These are phyloP conservation scores for Andrena dorsata DNA, from an alignment of 2,888 invertebrate species.

Conservation along the genomic window DNA sequence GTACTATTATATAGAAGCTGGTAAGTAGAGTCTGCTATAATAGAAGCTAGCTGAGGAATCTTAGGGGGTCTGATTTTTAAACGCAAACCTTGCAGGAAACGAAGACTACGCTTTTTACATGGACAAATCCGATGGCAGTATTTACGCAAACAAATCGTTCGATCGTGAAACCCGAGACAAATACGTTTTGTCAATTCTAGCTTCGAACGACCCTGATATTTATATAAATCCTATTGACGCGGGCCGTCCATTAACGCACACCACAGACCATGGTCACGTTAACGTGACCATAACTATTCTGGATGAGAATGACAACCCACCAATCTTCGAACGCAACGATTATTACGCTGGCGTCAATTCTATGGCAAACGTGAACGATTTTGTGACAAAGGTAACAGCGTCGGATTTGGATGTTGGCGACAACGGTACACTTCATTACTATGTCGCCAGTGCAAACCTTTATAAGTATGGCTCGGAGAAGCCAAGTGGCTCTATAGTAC, in stretches of 20 bases:
- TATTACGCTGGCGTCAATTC: slow-evolving; percentile 92
- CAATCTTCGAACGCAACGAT: slow-evolving; percentile 88
- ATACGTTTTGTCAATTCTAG: slow-evolving; percentile 92
- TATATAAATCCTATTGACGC: slow-evolving; percentile 86
- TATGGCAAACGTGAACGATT: slow-evolving; percentile 91
- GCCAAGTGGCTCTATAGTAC: slow-evolving; percentile 94
- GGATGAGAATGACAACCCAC: slow-evolving; percentile 95
- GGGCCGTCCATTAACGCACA: slow-evolving; percentile 69
- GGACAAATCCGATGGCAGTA: slow-evolving; percentile 92
- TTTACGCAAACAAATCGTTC: slow-evolving; percentile 92
- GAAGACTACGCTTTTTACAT: slow-evolving; percentile 91
- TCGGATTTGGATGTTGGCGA: slow-evolving; percentile 93
- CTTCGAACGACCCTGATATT: slow-evolving; percentile 93
- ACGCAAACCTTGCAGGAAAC: slow-evolving; percentile 87
- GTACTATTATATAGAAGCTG: slow-evolving; percentile 92
- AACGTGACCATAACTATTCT: slow-evolving; percentile 90
- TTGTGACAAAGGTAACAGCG: slow-evolving; percentile 91
- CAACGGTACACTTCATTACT: slow-evolving; percentile 93
- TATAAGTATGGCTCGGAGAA: slow-evolving; percentile 92
- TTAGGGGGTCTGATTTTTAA: background rate
- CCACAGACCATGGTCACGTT: slow-evolving; percentile 89
- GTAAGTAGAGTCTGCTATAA: slow-evolving; percentile 64
- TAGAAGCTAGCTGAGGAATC: background rate
- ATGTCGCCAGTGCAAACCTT: slow-evolving; percentile 92
- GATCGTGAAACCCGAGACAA: slow-evolving; percentile 92